Evolutionary conservation across 2,888 invertebrate species (phyloP).

Genomic region (Acrocyrtus sp.): DNA sequence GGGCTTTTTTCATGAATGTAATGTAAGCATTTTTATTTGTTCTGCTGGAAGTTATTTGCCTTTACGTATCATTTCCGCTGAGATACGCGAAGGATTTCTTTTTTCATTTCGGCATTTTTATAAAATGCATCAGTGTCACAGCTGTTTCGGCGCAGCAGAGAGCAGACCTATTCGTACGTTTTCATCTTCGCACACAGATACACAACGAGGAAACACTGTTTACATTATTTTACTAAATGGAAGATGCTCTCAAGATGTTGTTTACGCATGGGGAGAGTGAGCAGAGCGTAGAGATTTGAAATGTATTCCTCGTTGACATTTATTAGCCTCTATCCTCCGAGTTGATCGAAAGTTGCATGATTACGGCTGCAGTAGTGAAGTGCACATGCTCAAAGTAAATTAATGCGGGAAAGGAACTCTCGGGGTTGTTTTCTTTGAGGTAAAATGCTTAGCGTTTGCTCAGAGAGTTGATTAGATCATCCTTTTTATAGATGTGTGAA

Average conservation of each 20-base stretch:
- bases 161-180: neutral
- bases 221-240: neutral
- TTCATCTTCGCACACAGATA: neutral
- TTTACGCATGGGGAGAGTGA: too few relatives aligned
- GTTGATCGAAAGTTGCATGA: too few relatives aligned
- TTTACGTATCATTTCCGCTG: conserved; percentile 39
- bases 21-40: conserved; percentile 34
- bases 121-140: conserved; percentile 19
- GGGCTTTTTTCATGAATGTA: neutral
- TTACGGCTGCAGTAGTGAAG: too few relatives aligned
- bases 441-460: too few relatives aligned
- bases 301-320: neutral
- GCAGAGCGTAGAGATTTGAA: neutral
- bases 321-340: too few relatives aligned
- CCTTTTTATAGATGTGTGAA: too few relatives aligned
- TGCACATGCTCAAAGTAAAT: too few relatives aligned
- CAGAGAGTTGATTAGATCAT: too few relatives aligned
- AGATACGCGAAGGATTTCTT: conserved; percentile 19
- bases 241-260: too few relatives aligned
- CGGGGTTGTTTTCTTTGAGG: too few relatives aligned
- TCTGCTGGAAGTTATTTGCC: conserved; percentile 41
- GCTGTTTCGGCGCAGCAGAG: neutral
- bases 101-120: conserved; percentile 19
- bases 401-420: too few relatives aligned
- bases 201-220: neutral